Conservation (phyloP, 2,113 vertebrate species). For the Hippocampus abdominalis region DNA sequence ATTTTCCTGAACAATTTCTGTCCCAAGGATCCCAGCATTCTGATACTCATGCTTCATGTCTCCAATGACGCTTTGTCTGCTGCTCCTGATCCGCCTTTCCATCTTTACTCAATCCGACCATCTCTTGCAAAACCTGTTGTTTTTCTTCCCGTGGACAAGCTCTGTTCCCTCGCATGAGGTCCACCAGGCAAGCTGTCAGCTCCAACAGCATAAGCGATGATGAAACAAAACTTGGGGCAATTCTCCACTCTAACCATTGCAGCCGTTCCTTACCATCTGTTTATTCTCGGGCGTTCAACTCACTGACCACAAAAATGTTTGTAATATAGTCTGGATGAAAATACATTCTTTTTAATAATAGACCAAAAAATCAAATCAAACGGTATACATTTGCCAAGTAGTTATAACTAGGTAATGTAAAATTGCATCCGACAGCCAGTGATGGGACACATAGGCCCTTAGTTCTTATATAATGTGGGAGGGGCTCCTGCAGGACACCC, state of each 20-base stretch:
- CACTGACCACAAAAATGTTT: neutral
- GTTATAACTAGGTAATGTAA: too few species aligned
- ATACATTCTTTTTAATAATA: too few species aligned
- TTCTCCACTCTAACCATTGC: conserved; percentile 3
- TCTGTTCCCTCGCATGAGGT: conserved; percentile 8
- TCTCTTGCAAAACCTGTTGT: conserved; percentile 29
- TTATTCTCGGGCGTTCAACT: neutral
- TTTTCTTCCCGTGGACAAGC: conserved; percentile 13
- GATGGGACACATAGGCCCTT: too few species aligned
- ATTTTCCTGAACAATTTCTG: conserved; percentile 12
- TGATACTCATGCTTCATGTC: conserved; percentile 15
- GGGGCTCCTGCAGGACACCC: too few species aligned
- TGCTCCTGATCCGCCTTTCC: conserved; percentile 9
- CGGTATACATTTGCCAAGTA: too few species aligned
- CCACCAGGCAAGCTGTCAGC: conserved; percentile 44
- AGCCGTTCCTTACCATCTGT: neutral
- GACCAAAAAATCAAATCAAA: too few species aligned
- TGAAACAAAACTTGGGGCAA: conserved; percentile 17
- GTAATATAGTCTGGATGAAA: too few species aligned
- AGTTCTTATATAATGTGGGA: too few species aligned
- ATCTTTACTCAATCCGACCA: conserved; percentile 15
- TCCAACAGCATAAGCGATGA: conserved; percentile 46
- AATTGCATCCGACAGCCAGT: too few species aligned
- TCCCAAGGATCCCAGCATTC: conserved; percentile 14
- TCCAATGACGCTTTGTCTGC: conserved; percentile 11